Conservation (phyloP, 2,888 invertebrate species). For the Tenthredo amoena region DNA sequence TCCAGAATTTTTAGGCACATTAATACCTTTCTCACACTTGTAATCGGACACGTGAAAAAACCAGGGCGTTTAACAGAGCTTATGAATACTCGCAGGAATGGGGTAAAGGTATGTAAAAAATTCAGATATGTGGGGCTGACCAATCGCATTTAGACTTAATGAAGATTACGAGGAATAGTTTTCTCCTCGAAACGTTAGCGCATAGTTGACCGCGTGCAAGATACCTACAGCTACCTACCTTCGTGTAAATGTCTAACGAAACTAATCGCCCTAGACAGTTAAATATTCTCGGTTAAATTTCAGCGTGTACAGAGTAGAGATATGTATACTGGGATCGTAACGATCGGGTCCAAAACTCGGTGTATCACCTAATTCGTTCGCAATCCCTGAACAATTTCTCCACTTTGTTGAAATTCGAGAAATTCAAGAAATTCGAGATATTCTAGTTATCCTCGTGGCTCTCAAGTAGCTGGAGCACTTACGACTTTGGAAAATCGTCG, state of each 20-base stretch:
- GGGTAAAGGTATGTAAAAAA: not conserved
- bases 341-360: not conserved
- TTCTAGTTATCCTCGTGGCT: not conserved
- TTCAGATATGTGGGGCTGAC: not conserved
- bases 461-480: constrained; percentile 7
- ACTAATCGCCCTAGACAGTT: constrained; percentile 2
- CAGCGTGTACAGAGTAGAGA: not conserved
- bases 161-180: constrained; percentile 22
- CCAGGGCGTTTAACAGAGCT: not conserved
- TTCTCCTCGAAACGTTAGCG: not conserved
- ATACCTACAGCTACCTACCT: not conserved
- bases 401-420: not conserved
- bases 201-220: not conserved
- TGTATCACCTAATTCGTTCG: not conserved
- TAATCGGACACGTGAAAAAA: not conserved
- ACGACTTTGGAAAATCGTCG: not conserved
- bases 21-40: not conserved
- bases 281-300: not conserved
- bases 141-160: not conserved
- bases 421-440: constrained; percentile 7
- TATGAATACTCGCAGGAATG: not conserved
- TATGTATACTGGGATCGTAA: not conserved
- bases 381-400: not conserved
- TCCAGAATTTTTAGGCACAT: not conserved
- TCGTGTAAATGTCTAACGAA: constrained; percentile 37